Conservation (phyloP, 2,113 vertebrate genomes). For the Nothoprocta pentlandii region DNA sequence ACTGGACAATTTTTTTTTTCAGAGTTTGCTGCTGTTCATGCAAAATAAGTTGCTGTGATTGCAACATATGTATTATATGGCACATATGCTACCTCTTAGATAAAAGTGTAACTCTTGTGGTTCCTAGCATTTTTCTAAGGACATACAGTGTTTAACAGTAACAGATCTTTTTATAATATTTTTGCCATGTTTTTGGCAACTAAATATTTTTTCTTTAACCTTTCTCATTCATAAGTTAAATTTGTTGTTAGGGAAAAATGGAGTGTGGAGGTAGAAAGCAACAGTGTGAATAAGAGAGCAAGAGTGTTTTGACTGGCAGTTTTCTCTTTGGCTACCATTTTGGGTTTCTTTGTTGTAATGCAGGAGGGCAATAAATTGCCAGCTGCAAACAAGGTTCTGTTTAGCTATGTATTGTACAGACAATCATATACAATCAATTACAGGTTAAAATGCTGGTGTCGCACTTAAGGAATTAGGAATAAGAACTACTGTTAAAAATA, state of each 20-base stretch:
- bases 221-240: slow-evolving; percentile 77
- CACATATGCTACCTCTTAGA: slow-evolving; percentile 62
- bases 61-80: slow-evolving; percentile 54
- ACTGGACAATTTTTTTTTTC: slow-evolving; percentile 52
- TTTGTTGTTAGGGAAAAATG: slow-evolving; percentile 79
- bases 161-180: slow-evolving; percentile 75
- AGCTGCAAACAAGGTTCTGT: slow-evolving; percentile 76
- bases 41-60: slow-evolving; percentile 68
- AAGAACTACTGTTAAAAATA: slow-evolving; percentile 56
- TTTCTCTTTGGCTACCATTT: slow-evolving; percentile 80
- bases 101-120: slow-evolving; percentile 66
- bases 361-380: slow-evolving; percentile 78
- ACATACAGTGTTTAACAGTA: slow-evolving; percentile 71
- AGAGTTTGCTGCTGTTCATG: slow-evolving; percentile 67
- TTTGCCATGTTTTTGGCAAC: slow-evolving; percentile 74
- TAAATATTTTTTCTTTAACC: slow-evolving; percentile 74
- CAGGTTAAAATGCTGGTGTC: slow-evolving; percentile 59
- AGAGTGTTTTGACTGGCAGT: slow-evolving; percentile 80
- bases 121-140: slow-evolving; percentile 66
- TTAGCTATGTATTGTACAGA: slow-evolving; percentile 67
- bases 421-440: slow-evolving; percentile 70
- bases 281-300: slow-evolving; percentile 73
- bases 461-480: slow-evolving; percentile 62
- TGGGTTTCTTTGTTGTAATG: slow-evolving; percentile 79
- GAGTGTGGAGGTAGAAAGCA: slow-evolving; percentile 77